These are phyloP conservation scores for Elmis aenea DNA, from an alignment of 2,888 invertebrate species.

Conservation along the genomic window DNA sequence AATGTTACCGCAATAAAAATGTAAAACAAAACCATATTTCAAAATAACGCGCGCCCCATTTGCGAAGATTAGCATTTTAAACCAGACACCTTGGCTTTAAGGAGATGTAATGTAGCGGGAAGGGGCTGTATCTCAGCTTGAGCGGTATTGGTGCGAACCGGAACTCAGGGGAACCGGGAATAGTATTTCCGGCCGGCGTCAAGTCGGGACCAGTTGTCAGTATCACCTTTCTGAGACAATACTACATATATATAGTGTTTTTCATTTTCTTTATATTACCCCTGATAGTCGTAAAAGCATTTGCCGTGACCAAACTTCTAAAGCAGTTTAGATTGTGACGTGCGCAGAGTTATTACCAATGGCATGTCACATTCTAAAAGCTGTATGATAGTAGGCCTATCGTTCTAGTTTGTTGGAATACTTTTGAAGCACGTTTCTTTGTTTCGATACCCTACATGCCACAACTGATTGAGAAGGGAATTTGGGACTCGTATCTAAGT, in stretches of 20 bases:
- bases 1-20: conserved; percentile 49
- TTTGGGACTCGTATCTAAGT: conserved; percentile 34
- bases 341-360: conserved; percentile 35
- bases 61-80: conserved; percentile 50
- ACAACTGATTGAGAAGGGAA: conserved; percentile 46
- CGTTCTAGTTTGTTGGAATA: conserved; percentile 42
- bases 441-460: conserved; percentile 42
- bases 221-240: conserved; percentile 45
- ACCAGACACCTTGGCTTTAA: conserved; percentile 49
- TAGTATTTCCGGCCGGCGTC: conserved; percentile 39
- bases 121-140: conserved; percentile 24
- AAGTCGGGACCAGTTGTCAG: conserved; percentile 42
- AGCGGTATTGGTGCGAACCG: conserved; percentile 32
- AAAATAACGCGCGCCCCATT: conserved; percentile 50
- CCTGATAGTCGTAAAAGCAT: conserved; percentile 81
- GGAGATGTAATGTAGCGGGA: conserved; percentile 43
- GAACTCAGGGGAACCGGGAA: conserved; percentile 33
- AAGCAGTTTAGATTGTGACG: conserved; percentile 48
- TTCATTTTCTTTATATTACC: conserved; percentile 88
- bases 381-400: conserved; percentile 41
- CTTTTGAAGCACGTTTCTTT: conserved; percentile 46
- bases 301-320: conserved; percentile 77
- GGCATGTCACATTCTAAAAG: conserved; percentile 41
- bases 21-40: conserved; percentile 50
- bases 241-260: conserved; percentile 58